These are phyloP conservation scores for Nasonovia ribisnigri DNA, from an alignment of 2,888 invertebrate genomes.

Conservation along the genomic window DNA sequence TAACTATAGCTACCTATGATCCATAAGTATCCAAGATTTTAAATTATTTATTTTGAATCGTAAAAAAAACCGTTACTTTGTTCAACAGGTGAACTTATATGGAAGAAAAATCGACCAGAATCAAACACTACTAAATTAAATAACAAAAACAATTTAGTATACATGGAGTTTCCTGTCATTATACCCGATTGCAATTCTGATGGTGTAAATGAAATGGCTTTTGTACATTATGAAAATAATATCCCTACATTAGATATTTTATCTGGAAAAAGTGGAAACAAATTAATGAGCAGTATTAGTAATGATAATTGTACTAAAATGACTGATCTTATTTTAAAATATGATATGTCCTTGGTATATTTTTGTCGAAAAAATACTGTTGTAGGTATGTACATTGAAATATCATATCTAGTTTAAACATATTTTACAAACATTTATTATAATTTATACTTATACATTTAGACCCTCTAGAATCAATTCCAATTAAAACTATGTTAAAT, in stretches of 20 bases:
- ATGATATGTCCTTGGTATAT: slow-evolving; percentile 56
- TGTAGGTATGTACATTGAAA: slow-evolving; percentile 19
- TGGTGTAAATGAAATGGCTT: slow-evolving; percentile 59
- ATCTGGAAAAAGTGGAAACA: slow-evolving; percentile 46
- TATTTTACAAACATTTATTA: neutral
- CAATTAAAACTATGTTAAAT: slow-evolving; percentile 52
- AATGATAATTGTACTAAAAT: slow-evolving; percentile 61
- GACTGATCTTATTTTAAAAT: slow-evolving; percentile 52
- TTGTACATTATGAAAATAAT: slow-evolving; percentile 52
- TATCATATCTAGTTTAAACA: neutral
- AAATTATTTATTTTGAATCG: neutral
- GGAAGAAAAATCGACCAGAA: slow-evolving; percentile 37
- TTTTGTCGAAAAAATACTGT: slow-evolving; percentile 33
- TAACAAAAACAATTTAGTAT: slow-evolving; percentile 42
- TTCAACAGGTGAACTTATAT: slow-evolving; percentile 39
- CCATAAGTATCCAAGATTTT: neutral
- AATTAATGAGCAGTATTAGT: slow-evolving; percentile 37
- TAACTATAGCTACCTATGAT: neutral
- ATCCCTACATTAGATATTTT: slow-evolving; percentile 42
- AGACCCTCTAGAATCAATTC: slow-evolving; percentile 44
- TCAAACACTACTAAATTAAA: slow-evolving; percentile 41
- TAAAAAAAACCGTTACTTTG: neutral
- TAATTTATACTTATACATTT: neutral
- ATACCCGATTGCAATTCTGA: slow-evolving; percentile 58
- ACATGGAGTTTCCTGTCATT: slow-evolving; percentile 56